Evolutionary conservation across 2,113 vertebrate species (phyloP), one percentile per base, ranked within the genome.

Genomic region (Pholis gunnellus): DNA sequence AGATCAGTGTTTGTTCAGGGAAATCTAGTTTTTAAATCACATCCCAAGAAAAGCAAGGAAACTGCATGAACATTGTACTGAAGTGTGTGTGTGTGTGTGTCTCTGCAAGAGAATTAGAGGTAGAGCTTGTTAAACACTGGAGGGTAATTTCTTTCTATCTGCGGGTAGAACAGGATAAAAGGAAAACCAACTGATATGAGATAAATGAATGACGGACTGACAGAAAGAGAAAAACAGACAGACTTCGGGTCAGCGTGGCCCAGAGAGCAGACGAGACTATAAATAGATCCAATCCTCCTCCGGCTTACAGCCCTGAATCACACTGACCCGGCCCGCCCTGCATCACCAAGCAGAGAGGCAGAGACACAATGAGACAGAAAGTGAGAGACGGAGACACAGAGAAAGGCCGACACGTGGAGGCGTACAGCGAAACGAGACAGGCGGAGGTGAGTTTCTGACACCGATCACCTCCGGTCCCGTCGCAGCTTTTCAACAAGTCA

Each of bases 251-350:
- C 91, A 89, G 79, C 29, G 83, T 86, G 82, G 88, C 89, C 89
- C 86, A 81, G 72, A 82, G 71, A 85, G 83, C 81, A 88, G 83
- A 88, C 83, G 18, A 65, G 78, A 60, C 88, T 93, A 93, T 84
- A 90, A 93, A 93, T 93, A 94, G 90, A 92, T 75, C 75, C 84
- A 92, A 91, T 92, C 91, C 87, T 90, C 89, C 87, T 82, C 81
- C 78, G 54, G 90, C 91, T 91, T 92, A 91, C 80, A 83, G 87
- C 73, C 77, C 84, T 88, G 85, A 83, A 85, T 90, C 79, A 87
- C 72, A 72, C 54, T 87, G 82, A 89, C 88, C 87, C 36, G 72
- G 73, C 59, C 69, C 27, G 7, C 44, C 74, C 90, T 46, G 66
- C 79, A 72, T 82, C 82, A 78, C 69, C 60, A 17, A 72, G 68